Conservation (phyloP, 2,888 invertebrate species). For the Drosophila quinaria region DNA sequence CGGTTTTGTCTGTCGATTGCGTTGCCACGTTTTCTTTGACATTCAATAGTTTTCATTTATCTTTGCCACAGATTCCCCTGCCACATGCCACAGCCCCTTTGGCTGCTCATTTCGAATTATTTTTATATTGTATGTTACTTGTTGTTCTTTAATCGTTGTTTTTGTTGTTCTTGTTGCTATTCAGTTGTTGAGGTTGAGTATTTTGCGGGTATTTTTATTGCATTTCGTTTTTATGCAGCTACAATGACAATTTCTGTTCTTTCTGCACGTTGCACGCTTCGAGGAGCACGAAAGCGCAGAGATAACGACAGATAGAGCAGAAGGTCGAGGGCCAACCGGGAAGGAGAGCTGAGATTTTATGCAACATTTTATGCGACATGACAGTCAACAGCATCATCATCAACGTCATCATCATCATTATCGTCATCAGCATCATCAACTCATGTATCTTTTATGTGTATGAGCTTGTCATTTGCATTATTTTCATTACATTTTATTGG, state of each 20-base stretch:
- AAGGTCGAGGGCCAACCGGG: constrained; percentile 20
- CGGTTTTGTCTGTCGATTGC: constrained; percentile 47
- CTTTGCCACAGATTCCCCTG: constrained; percentile 14
- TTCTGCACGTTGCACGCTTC: constrained; percentile 44
- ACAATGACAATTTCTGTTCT: constrained; percentile 71
- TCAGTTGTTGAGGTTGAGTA: constrained; percentile 43
- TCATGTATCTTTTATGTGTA: constrained; percentile 39
- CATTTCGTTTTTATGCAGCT: constrained; percentile 73
- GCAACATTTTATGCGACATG: constrained; percentile 66
- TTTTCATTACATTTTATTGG: constrained; percentile 68
- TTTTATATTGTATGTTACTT: constrained; percentile 59
- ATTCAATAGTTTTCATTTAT: constrained; percentile 74
- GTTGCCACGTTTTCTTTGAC: constrained; percentile 73
- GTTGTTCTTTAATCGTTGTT: constrained; percentile 37
- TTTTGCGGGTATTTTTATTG: constrained; percentile 76
- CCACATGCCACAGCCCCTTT: background rate
- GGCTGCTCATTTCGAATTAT: constrained; percentile 73
- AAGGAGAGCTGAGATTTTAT: constrained; percentile 55
- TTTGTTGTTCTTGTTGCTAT: constrained; percentile 13
- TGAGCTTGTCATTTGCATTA: constrained; percentile 72
- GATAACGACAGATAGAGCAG: constrained; percentile 56
- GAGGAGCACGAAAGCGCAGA: constrained; percentile 51
- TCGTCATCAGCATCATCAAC: constrained; percentile 24
- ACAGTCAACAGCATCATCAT: constrained; percentile 31
- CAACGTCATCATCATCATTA: constrained; percentile 26